Conservation (phyloP, 2,888 invertebrate genomes). For the Autographa gamma region DNA sequence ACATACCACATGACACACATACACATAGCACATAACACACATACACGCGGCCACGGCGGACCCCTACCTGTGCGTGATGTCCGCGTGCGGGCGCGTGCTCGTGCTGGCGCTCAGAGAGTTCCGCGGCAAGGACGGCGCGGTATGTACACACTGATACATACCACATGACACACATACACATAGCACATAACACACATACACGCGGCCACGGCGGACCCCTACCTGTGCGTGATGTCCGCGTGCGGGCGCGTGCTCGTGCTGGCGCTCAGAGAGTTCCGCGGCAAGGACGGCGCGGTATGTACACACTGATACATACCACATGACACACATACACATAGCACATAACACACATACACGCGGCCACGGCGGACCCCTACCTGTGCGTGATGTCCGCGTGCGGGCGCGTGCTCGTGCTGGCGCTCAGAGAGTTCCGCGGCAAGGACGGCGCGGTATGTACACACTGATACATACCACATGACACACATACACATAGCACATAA, state of each 20-base stretch:
- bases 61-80: conserved; percentile 96
- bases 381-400: too few relatives aligned
- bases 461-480: too few relatives aligned
- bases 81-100: conserved; percentile 95
- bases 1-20: background rate
- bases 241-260: conserved; percentile 96
- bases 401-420: too few relatives aligned
- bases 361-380: background rate
- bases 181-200: background rate
- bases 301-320: background rate
- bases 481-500: background rate
- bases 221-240: conserved; percentile 95
- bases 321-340: background rate
- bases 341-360: background rate
- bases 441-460: too few relatives aligned
- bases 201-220: conserved; percentile 88
- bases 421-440: too few relatives aligned
- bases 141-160: conserved; percentile 47
- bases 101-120: conserved; percentile 94
- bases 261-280: conserved; percentile 92
- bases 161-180: background rate
- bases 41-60: conserved; percentile 96
- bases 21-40: too few relatives aligned
- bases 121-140: conserved; percentile 72
- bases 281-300: conserved; percentile 74